Evolutionary conservation across 2,888 invertebrate genomes (phyloP).

Genomic region (Meta bourneti): DNA sequence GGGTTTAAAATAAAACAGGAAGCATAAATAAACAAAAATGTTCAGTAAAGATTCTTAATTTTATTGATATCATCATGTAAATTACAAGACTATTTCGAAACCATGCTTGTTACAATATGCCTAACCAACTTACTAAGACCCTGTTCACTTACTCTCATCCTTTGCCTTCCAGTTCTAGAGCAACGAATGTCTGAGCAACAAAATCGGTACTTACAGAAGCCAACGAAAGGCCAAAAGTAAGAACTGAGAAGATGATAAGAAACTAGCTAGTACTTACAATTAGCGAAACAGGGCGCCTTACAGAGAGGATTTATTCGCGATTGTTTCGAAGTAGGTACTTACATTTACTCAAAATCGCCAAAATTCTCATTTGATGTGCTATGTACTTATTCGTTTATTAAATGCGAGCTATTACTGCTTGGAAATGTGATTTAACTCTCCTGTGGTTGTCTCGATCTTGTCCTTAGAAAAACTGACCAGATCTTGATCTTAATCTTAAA

Average conservation of each 20-base stretch:
- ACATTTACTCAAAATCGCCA: too few relatives aligned
- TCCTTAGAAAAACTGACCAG: too few relatives aligned
- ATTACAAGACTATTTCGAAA: not conserved
- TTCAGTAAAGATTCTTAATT: not conserved
- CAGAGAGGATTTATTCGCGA: not conserved
- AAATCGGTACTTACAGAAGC: slow-evolving; percentile 65
- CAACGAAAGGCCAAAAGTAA: slow-evolving; percentile 26
- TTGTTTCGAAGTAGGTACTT: not conserved
- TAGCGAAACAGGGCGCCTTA: not conserved
- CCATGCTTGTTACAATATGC: too few relatives aligned
- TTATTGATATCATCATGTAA: not conserved
- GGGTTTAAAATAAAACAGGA: too few relatives aligned
- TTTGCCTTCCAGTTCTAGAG: slow-evolving; percentile 47
- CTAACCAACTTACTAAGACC: not conserved
- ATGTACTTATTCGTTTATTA: too few relatives aligned
- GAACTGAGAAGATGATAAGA: slow-evolving; percentile 22
- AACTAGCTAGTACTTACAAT: slow-evolving; percentile 32
- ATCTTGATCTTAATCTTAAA: too few relatives aligned
- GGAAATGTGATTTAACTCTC: too few relatives aligned
- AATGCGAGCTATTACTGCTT: too few relatives aligned
- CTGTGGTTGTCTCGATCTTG: too few relatives aligned
- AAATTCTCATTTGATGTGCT: too few relatives aligned
- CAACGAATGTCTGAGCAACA: not conserved
- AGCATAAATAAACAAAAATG: not conserved
- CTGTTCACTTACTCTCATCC: slow-evolving; percentile 52